These are phyloP conservation scores for Dasyornis broadbenti DNA, from an alignment of 2,113 vertebrate genomes.

Conservation along the genomic window DNA sequence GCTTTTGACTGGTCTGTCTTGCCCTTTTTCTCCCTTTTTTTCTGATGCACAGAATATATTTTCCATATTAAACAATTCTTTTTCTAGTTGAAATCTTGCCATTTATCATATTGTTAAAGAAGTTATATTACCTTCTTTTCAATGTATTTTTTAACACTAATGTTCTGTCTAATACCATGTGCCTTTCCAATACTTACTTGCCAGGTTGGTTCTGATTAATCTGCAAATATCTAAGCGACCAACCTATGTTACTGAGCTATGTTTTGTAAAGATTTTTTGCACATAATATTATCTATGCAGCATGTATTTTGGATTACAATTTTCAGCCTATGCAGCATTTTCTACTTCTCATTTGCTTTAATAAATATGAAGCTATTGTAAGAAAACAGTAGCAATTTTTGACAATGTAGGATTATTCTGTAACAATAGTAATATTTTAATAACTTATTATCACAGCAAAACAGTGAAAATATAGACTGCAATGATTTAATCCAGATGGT, in stretches of 20 bases:
- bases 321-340: not conserved
- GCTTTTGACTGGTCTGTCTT: not conserved
- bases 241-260: not conserved
- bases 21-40: not conserved
- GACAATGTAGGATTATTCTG: not conserved
- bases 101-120: not conserved
- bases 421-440: not conserved
- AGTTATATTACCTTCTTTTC: not conserved
- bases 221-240: not conserved
- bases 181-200: not conserved
- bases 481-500: not conserved
- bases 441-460: not conserved
- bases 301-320: not conserved
- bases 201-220: not conserved
- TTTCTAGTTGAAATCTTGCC: not conserved
- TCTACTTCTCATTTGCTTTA: not conserved
- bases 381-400: not conserved
- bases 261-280: not conserved
- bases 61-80: not conserved
- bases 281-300: not conserved
- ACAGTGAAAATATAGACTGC: not conserved
- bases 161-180: not conserved
- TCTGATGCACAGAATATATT: not conserved
- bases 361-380: not conserved
- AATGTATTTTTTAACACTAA: not conserved